A percentile compares a stretch with the other conserved stretches of the same genome.
These are phyloP conservation scores for Origma solitaria DNA, from an alignment of 2,113 vertebrate genomes.

Conservation along the genomic window DNA sequence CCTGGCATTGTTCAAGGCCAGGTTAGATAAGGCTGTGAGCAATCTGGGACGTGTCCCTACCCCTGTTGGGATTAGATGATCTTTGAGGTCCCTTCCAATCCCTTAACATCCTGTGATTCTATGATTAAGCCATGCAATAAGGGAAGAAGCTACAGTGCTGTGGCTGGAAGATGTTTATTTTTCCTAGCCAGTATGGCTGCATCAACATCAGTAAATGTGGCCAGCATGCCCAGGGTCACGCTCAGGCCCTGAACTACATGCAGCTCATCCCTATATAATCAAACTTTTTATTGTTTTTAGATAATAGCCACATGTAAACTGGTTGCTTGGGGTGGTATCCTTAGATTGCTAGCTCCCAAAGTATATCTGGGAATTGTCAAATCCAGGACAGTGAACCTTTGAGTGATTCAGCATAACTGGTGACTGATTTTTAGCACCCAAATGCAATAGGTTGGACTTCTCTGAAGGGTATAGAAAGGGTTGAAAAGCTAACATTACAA, in stretches of 20 bases:
- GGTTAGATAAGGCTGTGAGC: rapidly evolving
- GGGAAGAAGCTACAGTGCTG: neutral
- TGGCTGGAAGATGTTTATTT: neutral
- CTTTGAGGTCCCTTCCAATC: neutral
- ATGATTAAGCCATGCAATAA: neutral
- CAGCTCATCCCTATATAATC: neutral
- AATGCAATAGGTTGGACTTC: neutral
- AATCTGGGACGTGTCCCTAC: neutral
- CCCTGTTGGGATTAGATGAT: rapidly evolving
- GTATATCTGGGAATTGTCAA: neutral
- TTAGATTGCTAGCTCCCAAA: neutral
- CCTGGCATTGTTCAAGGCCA: neutral
- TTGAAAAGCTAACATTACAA: neutral
- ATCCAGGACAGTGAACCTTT: neutral
- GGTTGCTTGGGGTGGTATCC: neutral
- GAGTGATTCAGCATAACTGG: neutral
- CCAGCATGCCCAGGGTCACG: neutral
- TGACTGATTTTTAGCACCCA: neutral
- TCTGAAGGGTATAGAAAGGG: neutral
- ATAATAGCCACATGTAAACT: neutral
- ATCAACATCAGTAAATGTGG: neutral
- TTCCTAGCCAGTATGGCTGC: neutral
- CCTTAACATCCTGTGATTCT: neutral
- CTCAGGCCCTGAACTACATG: neutral
- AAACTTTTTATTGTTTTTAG: neutral